phyloP scores from a whole-genome alignment of 2,113 vertebrate species.

The Carollia perspicillata region DNA sequence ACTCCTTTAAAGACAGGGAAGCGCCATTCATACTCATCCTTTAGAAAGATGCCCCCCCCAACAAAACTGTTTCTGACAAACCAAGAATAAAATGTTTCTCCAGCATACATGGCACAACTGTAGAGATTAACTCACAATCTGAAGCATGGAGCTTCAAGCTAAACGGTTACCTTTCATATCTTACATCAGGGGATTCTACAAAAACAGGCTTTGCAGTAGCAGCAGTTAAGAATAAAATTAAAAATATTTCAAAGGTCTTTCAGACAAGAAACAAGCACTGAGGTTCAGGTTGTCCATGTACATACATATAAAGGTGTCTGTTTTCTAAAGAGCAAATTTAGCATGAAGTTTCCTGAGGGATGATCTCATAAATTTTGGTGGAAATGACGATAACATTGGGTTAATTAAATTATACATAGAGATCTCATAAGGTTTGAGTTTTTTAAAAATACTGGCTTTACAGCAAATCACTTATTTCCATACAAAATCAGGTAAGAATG shows the following conservation, averaged over 20 bases:
- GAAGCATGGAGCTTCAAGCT: constrained; percentile 14
- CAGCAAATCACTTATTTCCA: not conserved
- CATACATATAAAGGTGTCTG: not conserved
- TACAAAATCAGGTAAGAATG: constrained; percentile 1
- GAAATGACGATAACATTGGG: constrained; percentile 28
- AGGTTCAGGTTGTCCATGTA: not conserved
- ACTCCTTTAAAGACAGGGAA: constrained; percentile 80
- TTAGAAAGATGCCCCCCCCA: constrained; percentile 81
- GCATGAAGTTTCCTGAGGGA: constrained; percentile 33
- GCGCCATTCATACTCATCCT: constrained; percentile 83
- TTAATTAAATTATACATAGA: not conserved
- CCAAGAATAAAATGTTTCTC: constrained; percentile 27
- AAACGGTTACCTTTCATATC: constrained; percentile 11
- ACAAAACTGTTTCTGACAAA: constrained; percentile 18
- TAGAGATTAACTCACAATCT: constrained; percentile 29
- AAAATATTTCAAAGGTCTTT: constrained; percentile 11
- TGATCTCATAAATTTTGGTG: constrained; percentile 1
- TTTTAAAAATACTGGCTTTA: constrained; percentile 18
- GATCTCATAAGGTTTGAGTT: not conserved
- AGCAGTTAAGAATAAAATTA: constrained; percentile 4
- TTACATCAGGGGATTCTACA: not conserved
- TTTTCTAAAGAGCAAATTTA: constrained; percentile 5
- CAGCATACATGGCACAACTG: not conserved
- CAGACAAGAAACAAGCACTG: constrained; percentile 6
- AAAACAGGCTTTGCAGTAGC: not conserved